Conservation (phyloP, 2,888 invertebrate species). For the Cephus spinipes region DNA sequence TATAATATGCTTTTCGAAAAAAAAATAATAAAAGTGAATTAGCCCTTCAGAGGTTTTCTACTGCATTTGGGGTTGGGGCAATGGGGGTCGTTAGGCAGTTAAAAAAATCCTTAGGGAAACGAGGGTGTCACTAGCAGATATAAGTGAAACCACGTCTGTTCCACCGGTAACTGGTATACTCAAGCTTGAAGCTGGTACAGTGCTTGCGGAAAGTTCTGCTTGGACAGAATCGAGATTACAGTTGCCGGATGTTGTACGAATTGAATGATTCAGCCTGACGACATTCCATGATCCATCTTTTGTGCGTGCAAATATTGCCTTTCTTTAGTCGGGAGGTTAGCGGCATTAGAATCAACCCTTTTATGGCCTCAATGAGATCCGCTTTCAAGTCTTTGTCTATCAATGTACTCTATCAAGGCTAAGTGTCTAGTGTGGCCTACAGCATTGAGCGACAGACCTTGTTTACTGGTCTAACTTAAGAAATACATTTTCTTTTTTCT, state of each 20-base stretch:
- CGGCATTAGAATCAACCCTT: conserved; percentile 55
- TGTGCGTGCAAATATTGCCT: conserved; percentile 64
- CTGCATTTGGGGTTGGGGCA: background rate
- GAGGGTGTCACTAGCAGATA: background rate
- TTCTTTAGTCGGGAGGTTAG: conserved; percentile 53
- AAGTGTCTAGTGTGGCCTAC: conserved; percentile 60
- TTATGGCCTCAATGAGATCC: conserved; percentile 55
- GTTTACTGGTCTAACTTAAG: background rate
- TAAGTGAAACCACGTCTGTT: background rate
- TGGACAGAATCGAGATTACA: background rate
- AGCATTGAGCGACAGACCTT: conserved; percentile 34
- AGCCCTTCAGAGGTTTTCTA: conserved; percentile 4
- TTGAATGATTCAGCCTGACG: conserved; percentile 64
- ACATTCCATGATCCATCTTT: conserved; percentile 64
- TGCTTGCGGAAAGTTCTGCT: background rate
- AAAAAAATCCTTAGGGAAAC: background rate
- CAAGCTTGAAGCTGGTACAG: background rate
- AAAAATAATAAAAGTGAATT: background rate
- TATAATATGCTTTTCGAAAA: background rate
- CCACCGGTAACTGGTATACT: background rate
- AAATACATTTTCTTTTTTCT: background rate
- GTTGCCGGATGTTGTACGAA: conserved; percentile 61
- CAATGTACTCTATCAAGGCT: conserved; percentile 56
- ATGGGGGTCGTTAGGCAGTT: conserved; percentile 4
- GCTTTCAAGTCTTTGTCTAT: conserved; percentile 57